phyloP scores from a whole-genome alignment of 2,797 vertebrate species.

The Spondyliosoma cantharus region DNA sequence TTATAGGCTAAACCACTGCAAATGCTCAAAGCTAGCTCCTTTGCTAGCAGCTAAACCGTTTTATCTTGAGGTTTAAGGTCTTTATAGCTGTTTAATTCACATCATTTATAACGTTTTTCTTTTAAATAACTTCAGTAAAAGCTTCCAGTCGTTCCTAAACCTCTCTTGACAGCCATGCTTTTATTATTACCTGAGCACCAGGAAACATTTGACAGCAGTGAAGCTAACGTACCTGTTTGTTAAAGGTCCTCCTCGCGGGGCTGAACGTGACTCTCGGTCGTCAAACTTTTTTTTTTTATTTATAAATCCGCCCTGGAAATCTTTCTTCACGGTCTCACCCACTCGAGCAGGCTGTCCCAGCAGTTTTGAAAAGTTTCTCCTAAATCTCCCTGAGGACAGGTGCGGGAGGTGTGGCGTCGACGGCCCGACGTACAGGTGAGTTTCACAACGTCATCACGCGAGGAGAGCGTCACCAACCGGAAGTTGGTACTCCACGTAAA shows the following conservation, averaged over 20 bases:
- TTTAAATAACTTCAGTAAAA: not conserved
- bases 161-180: not conserved
- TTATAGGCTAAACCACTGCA: not conserved
- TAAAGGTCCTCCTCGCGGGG: not conserved
- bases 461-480: not conserved
- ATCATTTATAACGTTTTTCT: not conserved
- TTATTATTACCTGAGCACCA: constrained; percentile 8
- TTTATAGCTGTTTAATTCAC: too few relatives aligned
- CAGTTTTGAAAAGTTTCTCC: constrained; percentile 12
- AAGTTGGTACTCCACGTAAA: constrained; percentile 7
- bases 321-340: not conserved
- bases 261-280: not conserved
- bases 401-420: constrained; percentile 54
- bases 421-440: constrained; percentile 56
- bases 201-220: constrained; percentile 4
- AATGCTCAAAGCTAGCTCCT: constrained; percentile 1
- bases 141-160: not conserved
- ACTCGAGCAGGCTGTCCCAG: not conserved
- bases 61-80: too few relatives aligned
- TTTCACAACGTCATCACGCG: constrained; percentile 74
- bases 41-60: not conserved
- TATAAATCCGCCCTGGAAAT: not conserved
- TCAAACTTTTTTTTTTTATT: not conserved
- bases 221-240: constrained; percentile 61
- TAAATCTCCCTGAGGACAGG: constrained; percentile 53